Base-by-base conservation (phyloP, 2,797 vertebrate species). In the Aldrovandia affinis region DNA sequence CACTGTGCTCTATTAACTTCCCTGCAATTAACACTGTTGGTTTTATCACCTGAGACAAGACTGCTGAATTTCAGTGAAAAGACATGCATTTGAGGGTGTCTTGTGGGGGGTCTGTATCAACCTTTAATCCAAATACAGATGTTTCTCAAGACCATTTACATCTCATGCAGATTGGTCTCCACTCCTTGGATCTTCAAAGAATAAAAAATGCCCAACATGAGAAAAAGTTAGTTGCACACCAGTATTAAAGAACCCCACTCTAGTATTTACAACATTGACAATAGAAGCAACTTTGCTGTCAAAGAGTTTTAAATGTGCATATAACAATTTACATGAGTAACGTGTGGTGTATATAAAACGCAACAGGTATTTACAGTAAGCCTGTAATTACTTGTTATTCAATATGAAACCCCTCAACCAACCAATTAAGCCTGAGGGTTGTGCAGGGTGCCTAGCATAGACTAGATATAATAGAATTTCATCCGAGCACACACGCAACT, bases 171-270 rank as follows among this genome's bases (percentile, higher is more conserved):
- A 39, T 8, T 36, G 59, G 52, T 14, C 8, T 39, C 79, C 79
- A 52, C 59, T 57, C 79, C 55, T 80, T 42, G n/a, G 78, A 50
- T 52, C 30, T 80, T 55, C 30, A 57, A 54, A 54, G 15, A 55
- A 57, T 36, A 20, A 36, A 57, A 20, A 33, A 79, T 28, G 50
- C 18, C 54, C 79, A 59, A 18, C 79, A 54, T 33, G 28, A 79
- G 14, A 28, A 50, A 22, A 73, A 73, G 28, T 73, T 15, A 42
- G 7, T 14, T 30, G 1, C 63, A 65, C 12, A 30, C 28, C 28
- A 73, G 22, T 30, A 20, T 73, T 15, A 25, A 73, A 73, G 10
- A 33, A 68, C n/a, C 28, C 18, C 6, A 20, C 68, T 39, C 33
- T 25, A 73, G 33, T 33, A 73, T 39, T 12, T 4, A 14, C 18